phyloP scores from a whole-genome alignment of 2,797 vertebrate species.

The Meriones psammophilus region DNA sequence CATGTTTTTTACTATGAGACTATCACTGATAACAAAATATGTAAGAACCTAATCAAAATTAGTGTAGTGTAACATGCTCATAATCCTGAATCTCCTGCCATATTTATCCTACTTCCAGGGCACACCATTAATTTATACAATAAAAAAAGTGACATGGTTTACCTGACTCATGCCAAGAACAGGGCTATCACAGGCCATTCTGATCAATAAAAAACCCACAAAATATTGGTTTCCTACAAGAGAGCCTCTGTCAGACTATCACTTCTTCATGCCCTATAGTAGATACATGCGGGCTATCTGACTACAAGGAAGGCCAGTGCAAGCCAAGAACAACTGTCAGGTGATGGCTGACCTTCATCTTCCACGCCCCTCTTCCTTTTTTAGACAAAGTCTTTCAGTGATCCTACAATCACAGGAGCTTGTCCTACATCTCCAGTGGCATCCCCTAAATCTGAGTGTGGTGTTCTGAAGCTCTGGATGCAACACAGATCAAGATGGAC shows the following conservation, averaged over 20 bases:
- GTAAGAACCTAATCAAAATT: not conserved
- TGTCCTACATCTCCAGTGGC: too few relatives aligned
- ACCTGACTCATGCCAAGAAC: conserved; percentile 26
- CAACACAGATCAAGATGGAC: not conserved
- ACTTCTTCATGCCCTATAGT: not conserved
- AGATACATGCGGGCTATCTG: not conserved
- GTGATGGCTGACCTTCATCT: not conserved
- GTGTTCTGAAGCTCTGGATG: not conserved
- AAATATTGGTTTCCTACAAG: not conserved
- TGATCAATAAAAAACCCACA: not conserved
- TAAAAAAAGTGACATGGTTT: not conserved
- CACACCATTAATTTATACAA: conserved; percentile 38
- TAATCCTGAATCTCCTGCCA: not conserved
- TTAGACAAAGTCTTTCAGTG: not conserved
- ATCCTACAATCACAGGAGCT: too few relatives aligned
- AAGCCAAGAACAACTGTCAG: not conserved
- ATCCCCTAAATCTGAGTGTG: not conserved
- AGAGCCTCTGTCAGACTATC: not conserved
- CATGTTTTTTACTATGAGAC: not conserved
- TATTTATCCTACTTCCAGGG: conserved; percentile 36
- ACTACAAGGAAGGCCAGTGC: not conserved
- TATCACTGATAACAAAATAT: not conserved
- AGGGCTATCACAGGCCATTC: not conserved
- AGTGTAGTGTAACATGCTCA: not conserved
- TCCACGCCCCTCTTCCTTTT: not conserved